phyloP scores from a whole-genome alignment of 53 echinoderm and acorn worm genomes.

The Echinarachnius parma region DNA sequence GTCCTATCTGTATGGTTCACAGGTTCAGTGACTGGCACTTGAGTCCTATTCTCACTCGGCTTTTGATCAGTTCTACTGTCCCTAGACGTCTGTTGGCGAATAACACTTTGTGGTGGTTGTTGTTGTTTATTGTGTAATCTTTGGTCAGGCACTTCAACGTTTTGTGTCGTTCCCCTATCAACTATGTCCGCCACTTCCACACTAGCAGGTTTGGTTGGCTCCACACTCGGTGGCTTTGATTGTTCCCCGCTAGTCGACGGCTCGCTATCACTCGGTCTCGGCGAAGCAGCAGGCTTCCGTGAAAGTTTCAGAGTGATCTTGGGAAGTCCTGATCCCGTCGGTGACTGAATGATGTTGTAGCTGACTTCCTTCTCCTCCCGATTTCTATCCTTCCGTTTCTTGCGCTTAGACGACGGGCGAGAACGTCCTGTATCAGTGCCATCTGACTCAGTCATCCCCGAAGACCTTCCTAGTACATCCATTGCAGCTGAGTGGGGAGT shows the following conservation, averaged over 20 bases:
- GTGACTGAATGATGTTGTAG: constrained; percentile 44
- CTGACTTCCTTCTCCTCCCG: constrained; percentile 20
- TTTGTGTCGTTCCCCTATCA: background rate
- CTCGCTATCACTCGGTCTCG: constrained; percentile 22
- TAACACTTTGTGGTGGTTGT: constrained; percentile 12
- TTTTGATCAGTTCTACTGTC: constrained; percentile 31
- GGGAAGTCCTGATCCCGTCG: constrained; percentile 27
- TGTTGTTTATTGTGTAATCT: constrained; percentile 24
- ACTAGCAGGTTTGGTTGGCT: constrained; percentile 18
- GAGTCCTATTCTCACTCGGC: constrained; percentile 31
- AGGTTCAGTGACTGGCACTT: no score
- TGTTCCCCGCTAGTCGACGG: constrained; percentile 39
- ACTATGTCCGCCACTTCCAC: constrained; percentile 1
- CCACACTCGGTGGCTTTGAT: constrained; percentile 33
- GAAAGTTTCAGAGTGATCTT: constrained; percentile 43
- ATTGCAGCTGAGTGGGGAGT: no score
- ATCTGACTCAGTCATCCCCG: constrained; percentile 30
- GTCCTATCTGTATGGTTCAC: constrained; percentile 13
- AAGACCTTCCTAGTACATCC: constrained; percentile 21
- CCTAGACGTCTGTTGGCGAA: constrained; percentile 10
- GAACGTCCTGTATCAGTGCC: constrained; percentile 8
- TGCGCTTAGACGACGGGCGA: constrained; percentile 27
- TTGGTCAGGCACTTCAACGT: constrained; percentile 43
- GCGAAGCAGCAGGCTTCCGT: constrained; percentile 20
- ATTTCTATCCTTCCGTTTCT: constrained; percentile 3